A percentile compares a stretch with the other conserved stretches of the same genome.
Evolutionary conservation across 2,888 invertebrate genomes (phyloP).

Genomic region (Ophioninae sp.): DNA sequence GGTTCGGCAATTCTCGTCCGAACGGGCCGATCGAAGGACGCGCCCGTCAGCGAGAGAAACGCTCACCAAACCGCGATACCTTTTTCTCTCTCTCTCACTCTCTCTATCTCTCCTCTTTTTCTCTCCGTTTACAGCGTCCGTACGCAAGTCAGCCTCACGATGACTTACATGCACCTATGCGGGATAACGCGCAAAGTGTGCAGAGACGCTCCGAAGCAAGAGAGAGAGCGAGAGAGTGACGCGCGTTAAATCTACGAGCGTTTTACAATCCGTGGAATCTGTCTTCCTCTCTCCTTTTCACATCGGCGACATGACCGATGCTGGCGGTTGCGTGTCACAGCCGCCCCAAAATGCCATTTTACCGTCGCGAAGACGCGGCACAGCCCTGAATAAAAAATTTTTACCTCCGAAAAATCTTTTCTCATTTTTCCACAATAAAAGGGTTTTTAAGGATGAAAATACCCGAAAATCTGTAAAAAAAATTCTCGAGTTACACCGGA

Average conservation of each 20-base stretch:
- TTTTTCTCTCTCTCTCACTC: constrained; percentile 14
- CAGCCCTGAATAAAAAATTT: no score
- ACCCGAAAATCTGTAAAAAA: not conserved
- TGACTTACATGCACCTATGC: not conserved
- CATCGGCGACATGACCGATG: constrained; percentile 2
- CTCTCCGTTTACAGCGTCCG: constrained; percentile 1
- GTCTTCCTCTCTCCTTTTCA: constrained; percentile 8
- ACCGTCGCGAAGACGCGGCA: no score
- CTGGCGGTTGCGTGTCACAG: not conserved
- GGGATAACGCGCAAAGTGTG: not conserved
- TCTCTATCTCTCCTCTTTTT: not conserved
- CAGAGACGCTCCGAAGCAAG: not conserved
- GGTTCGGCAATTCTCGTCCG: constrained; percentile 52
- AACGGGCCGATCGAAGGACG: constrained; percentile 45
- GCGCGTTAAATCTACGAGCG: constrained; percentile 32
- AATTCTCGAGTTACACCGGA: not conserved
- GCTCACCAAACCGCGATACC: constrained; percentile 36
- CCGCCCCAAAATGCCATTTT: constrained; percentile 11
- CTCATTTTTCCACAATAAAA: no score
- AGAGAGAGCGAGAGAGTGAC: constrained; percentile 30
- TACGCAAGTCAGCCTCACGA: constrained; percentile 6
- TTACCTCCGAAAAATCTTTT: no score
- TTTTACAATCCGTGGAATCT: constrained; percentile 2
- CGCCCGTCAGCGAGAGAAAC: constrained; percentile 48
- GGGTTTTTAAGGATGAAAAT: no score